A percentile compares a stretch with the other conserved stretches of the same genome.
Conservation (phyloP, 2,113 vertebrate genomes). For the Pseudopipra pipra region DNA sequence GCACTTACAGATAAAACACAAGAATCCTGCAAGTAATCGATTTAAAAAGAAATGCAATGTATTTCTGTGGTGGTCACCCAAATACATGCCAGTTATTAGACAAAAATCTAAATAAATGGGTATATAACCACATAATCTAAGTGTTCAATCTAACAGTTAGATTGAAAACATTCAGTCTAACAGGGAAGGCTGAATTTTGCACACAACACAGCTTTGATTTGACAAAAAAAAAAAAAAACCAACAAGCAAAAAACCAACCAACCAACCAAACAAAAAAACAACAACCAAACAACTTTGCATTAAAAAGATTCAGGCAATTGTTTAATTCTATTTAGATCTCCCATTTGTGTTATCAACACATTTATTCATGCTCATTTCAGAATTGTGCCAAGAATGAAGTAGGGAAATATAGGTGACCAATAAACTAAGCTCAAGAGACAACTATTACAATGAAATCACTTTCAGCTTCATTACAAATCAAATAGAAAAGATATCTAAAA, state of each 20-base stretch:
- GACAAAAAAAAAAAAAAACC: background rate
- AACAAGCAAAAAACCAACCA: background rate
- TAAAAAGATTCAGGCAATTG: background rate
- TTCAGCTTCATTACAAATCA: background rate
- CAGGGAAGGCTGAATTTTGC: background rate
- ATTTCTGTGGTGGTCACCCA: background rate
- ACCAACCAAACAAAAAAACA: background rate
- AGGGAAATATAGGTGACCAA: background rate
- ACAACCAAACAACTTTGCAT: fast-evolving
- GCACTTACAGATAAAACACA: background rate
- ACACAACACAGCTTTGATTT: background rate
- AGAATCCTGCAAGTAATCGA: background rate
- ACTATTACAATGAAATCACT: background rate
- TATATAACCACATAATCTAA: background rate
- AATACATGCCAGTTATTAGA: background rate
- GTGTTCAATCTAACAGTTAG: too few species aligned
- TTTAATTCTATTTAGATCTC: background rate
- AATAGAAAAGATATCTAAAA: background rate
- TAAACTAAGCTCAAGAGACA: background rate
- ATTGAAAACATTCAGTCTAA: background rate
- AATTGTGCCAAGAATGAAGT: fast-evolving
- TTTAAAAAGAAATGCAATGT: background rate
- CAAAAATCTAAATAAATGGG: background rate
- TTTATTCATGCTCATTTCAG: background rate
- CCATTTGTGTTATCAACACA: background rate